Percentiles rank a stretch among this genome's conserved stretches.
Evolutionary conservation across 1,140 invertebrate species (phyloP).

Genomic region (Chironomus tepperi): DNA sequence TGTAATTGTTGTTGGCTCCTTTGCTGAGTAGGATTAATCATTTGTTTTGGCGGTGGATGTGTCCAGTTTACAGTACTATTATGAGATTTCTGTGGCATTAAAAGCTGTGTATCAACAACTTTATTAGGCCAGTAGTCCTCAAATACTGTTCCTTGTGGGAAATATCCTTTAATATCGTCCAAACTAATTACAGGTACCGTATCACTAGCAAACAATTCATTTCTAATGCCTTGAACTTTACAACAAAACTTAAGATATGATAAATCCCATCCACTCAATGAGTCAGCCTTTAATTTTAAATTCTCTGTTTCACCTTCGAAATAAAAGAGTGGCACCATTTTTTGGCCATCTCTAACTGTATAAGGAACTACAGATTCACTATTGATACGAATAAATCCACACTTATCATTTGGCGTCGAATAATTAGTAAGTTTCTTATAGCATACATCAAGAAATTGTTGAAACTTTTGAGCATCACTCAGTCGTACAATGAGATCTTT

Average conservation of each 20-base stretch:
- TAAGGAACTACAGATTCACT: conserved; percentile 91
- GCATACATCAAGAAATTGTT: conserved; percentile 80
- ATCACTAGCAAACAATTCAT: conserved; percentile 82
- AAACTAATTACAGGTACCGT: conserved; percentile 81
- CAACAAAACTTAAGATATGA: conserved; percentile 90
- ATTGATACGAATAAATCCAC: conserved; percentile 89
- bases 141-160: conserved; percentile 77
- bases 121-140: conserved; percentile 85
- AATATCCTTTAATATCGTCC: conserved; percentile 82
- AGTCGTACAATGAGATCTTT: conserved; percentile 84
- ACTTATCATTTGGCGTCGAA: conserved; percentile 64
- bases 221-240: conserved; percentile 85
- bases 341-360: conserved; percentile 69
- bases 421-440: conserved; percentile 66
- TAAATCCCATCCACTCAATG: conserved; percentile 80
- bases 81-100: conserved; percentile 50
- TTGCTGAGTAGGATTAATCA: conserved; percentile 36
- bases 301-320: conserved; percentile 89
- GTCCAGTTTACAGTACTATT: conserved; percentile 53
- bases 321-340: conserved; percentile 89
- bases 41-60: conserved; percentile 36
- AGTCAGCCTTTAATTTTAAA: conserved; percentile 72
- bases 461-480: conserved; percentile 81
- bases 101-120: conserved; percentile 64
- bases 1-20: not conserved